Evolutionary conservation across 2,888 invertebrate genomes (phyloP).

Genomic region (Argyresthia albistria): DNA sequence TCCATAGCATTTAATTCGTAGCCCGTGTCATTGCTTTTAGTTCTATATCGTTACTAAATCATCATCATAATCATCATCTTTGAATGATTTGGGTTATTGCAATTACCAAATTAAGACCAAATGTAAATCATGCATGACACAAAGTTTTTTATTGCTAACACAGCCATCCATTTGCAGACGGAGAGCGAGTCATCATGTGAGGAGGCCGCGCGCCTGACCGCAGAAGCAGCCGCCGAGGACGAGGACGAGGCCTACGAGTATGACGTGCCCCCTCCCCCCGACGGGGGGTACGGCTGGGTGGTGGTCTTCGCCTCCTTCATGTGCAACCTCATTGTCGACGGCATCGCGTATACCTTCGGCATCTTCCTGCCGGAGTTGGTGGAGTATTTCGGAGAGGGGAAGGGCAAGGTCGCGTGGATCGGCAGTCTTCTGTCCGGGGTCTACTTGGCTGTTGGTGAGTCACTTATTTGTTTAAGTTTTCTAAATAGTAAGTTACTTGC

Average conservation of each 20-base stretch:
- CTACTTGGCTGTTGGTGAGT: constrained; percentile 92
- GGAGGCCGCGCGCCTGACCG: constrained; percentile 85
- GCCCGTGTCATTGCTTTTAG: too few relatives aligned
- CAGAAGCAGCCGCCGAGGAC: constrained; percentile 76
- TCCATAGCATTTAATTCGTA: too few relatives aligned
- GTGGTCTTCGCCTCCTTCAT: constrained; percentile 97
- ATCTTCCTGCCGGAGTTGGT: constrained; percentile 90
- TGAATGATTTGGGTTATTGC: too few relatives aligned
- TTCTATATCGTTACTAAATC: too few relatives aligned
- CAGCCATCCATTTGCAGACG: constrained; percentile 70
- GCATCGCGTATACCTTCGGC: constrained; percentile 98
- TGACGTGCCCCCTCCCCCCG: constrained; percentile 88
- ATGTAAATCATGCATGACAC: too few relatives aligned
- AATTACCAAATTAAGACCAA: too few relatives aligned
- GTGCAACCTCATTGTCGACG: constrained; percentile 98
- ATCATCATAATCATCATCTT: too few relatives aligned
- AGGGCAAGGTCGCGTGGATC: constrained; percentile 92
- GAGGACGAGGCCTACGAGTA: constrained; percentile 78
- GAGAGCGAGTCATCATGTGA: constrained; percentile 91
- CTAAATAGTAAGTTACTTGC: too few relatives aligned
- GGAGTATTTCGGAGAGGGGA: constrained; percentile 85
- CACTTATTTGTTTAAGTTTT: not conserved
- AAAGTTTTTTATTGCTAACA: too few relatives aligned
- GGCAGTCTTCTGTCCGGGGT: constrained; percentile 96
- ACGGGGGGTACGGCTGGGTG: constrained; percentile 94